A percentile compares a stretch with the other conserved stretches of the same genome.
These are phyloP conservation scores for Scylla paramamosain DNA, from an alignment of 1,140 invertebrate species.

Conservation along the genomic window DNA sequence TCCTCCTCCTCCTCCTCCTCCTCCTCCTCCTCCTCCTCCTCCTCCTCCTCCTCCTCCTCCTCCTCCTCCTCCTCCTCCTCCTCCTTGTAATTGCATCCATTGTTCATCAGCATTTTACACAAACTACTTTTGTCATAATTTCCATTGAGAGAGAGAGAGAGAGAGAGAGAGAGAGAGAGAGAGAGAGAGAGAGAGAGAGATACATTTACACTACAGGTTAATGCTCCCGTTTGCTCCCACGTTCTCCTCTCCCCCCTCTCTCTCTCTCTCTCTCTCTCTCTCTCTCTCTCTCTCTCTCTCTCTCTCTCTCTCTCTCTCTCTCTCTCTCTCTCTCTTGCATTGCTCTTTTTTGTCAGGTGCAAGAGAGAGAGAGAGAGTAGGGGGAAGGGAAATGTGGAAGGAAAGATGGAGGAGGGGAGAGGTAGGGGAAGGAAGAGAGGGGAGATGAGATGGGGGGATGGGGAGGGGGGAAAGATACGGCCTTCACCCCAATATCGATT, in stretches of 20 bases:
- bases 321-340: background rate
- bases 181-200: no score
- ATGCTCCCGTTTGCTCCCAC: no score
- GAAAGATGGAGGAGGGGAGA: background rate
- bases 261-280: constrained; percentile 22
- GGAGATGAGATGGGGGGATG: background rate
- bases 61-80: no score
- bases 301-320: background rate
- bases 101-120: no score
- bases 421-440: background rate
- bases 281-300: constrained; percentile 1
- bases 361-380: constrained; percentile 4
- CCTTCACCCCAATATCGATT: constrained; percentile 21
- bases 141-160: no score
- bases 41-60: no score
- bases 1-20: no score
- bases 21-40: no score
- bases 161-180: no score
- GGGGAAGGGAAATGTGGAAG: background rate
- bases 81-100: no score
- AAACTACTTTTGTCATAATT: no score
- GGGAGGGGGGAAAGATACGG: background rate
- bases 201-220: no score
- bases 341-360: background rate
- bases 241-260: background rate